Percentiles rank a stretch among this genome's conserved stretches.
phyloP scores from a whole-genome alignment of 2,888 invertebrate species.

The Rotaria magnacalcarata region DNA sequence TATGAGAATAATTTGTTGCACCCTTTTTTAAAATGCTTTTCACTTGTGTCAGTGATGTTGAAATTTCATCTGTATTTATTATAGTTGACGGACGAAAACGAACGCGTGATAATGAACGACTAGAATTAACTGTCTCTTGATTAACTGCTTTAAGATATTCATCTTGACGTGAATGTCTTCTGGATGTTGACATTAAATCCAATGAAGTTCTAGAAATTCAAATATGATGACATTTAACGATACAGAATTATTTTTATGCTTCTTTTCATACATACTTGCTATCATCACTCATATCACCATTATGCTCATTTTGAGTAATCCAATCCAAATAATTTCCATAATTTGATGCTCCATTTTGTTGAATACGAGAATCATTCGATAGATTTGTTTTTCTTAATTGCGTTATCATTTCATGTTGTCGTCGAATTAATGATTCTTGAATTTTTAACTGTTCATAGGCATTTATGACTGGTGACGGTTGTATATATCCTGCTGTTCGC shows the following conservation, averaged over 20 bases:
- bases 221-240: no score
- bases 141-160: neutral
- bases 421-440: conserved; percentile 16
- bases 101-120: neutral
- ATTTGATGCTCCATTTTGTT: neutral
- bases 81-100: neutral
- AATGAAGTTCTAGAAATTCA: neutral
- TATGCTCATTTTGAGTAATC: neutral
- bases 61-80: neutral
- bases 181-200: neutral
- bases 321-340: neutral
- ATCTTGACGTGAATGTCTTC: neutral
- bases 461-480: neutral
- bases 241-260: no score
- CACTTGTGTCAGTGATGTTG: neutral
- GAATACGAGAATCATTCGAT: neutral
- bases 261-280: neutral
- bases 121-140: neutral
- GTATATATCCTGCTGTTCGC: neutral
- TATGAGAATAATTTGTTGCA: neutral
- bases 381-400: neutral
- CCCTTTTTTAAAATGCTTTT: neutral
- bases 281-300: neutral
- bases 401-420: neutral
- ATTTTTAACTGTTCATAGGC: neutral